These are phyloP conservation scores for Noctua janthe DNA, from an alignment of 2,888 invertebrate genomes.

Conservation along the genomic window DNA sequence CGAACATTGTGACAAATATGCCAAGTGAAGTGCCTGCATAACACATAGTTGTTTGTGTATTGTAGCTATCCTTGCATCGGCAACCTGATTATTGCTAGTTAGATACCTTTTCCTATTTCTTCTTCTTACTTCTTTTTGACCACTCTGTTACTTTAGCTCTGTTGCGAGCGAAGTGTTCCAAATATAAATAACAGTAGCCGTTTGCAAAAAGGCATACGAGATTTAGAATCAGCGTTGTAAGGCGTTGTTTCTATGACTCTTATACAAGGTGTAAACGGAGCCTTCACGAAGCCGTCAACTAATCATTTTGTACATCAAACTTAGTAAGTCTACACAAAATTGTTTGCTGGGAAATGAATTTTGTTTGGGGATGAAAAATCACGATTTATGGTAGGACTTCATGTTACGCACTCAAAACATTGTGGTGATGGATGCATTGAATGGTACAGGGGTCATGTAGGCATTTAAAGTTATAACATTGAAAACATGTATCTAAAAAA, in stretches of 20 bases:
- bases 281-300: neutral
- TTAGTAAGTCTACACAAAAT: neutral
- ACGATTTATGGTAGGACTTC: too few relatives aligned
- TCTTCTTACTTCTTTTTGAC: constrained; percentile 53
- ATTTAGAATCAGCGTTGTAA: neutral
- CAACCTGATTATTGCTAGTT: constrained; percentile 64
- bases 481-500: neutral
- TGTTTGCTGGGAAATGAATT: too few relatives aligned
- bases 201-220: neutral
- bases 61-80: constrained; percentile 63
- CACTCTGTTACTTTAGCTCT: constrained; percentile 49
- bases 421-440: neutral
- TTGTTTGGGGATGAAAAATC: too few relatives aligned
- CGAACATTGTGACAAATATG: constrained; percentile 3
- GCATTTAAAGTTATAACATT: neutral
- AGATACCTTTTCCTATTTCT: constrained; percentile 53
- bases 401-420: neutral
- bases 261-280: neutral
- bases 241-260: neutral
- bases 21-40: constrained; percentile 6
- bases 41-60: constrained; percentile 62
- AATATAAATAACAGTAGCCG: neutral
- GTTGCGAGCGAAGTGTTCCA: constrained; percentile 53
- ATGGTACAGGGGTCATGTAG: neutral
- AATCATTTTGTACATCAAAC: neutral